Evolutionary conservation across 2,797 vertebrate genomes (phyloP), one percentile per base, ranked within the genome.

Genomic region (Falco biarmicus): DNA sequence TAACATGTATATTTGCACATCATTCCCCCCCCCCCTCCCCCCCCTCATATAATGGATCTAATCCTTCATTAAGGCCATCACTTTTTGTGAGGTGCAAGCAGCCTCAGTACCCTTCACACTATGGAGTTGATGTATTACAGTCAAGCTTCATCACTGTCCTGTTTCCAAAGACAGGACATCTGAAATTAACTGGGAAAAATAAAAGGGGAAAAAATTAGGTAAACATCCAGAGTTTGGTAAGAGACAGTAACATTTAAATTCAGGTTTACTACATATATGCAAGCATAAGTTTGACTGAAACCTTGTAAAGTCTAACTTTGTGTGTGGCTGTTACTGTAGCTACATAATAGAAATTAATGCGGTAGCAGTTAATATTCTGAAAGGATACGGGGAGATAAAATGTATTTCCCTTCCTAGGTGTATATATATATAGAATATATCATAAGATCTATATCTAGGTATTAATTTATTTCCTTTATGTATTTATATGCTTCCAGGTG

Each of bases 21-120:
- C 0, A 19, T 25, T 87, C 53, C 0, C 1, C 12, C 28, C 22
- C 11, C 34, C 34, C n/a, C n/a, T n/a, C n/a, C n/a, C n/a, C n/a
- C n/a, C n/a, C n/a, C n/a, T n/a, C 6, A 6, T n/a, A 2, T 32
- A 84, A 34, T 22, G 26, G 29, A 29, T n/a, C 9, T 56, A 80
- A 50, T n/a, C 19, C 37, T 48, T 34, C 14, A 15, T 20, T 21
- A 89, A 83, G 18, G 19, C 39, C 63, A 6, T 57, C 3, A 3
- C 1, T 1, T 65, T 68, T 63, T 43, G 19, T 45, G 70, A 84
- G 10, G 29, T 79, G 32, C 5, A 45, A 22, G 64, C 22, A 64
- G 10, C 12, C 19, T 73, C 43, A 8, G 2, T 53, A 50, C 31
- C 61, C 66, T 69, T 84, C 37, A n/a, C 19, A 81, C 32, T n/a